A percentile compares a stretch with the other conserved stretches of the same genome.
Evolutionary conservation across 1,140 invertebrate genomes (phyloP).

Genomic region (Drosophila azteca): DNA sequence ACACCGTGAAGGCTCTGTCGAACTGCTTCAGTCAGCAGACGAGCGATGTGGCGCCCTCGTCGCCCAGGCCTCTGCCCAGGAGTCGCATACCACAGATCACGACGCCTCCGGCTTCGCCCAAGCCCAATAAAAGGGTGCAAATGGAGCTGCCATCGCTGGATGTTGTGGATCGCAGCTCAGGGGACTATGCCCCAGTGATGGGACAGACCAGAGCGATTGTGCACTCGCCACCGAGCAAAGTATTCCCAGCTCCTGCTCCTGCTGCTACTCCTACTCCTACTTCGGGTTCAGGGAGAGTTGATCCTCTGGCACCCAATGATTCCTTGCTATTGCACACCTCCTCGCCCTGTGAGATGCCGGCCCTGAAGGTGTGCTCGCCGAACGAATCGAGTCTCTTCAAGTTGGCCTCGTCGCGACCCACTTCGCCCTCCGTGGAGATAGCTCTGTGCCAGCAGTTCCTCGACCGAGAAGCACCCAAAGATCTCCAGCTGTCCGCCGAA

Average conservation of each 20-base stretch:
- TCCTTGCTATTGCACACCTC: slow-evolving; percentile 49
- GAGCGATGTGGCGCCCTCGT: slow-evolving; percentile 13
- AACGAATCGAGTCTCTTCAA: slow-evolving; percentile 78
- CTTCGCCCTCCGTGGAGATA: slow-evolving; percentile 59
- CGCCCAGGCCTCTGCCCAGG: slow-evolving; percentile 66
- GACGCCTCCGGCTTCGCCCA: slow-evolving; percentile 72
- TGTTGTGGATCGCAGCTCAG: slow-evolving; percentile 58
- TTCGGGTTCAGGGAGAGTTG: background rate
- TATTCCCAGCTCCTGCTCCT: background rate
- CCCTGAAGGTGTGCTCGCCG: slow-evolving; percentile 55
- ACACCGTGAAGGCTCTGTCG: slow-evolving; percentile 74
- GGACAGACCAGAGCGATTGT: slow-evolving; percentile 64
- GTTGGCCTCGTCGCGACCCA: slow-evolving; percentile 61
- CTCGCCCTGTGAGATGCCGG: slow-evolving; percentile 60
- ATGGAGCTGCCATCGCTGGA: slow-evolving; percentile 26
- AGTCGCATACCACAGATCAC: slow-evolving; percentile 78
- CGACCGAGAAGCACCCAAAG: slow-evolving; percentile 41
- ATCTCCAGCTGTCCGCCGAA: slow-evolving; percentile 44
- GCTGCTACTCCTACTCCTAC: background rate
- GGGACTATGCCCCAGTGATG: slow-evolving; percentile 64
- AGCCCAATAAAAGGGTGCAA: slow-evolving; percentile 25
- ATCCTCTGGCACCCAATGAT: slow-evolving; percentile 68
- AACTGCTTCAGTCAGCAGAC: slow-evolving; percentile 67
- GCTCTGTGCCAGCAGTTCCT: slow-evolving; percentile 56
- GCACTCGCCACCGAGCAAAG: slow-evolving; percentile 59